These are phyloP conservation scores for Leptura quadrifasciata DNA, from an alignment of 2,888 invertebrate species.

Conservation along the genomic window DNA sequence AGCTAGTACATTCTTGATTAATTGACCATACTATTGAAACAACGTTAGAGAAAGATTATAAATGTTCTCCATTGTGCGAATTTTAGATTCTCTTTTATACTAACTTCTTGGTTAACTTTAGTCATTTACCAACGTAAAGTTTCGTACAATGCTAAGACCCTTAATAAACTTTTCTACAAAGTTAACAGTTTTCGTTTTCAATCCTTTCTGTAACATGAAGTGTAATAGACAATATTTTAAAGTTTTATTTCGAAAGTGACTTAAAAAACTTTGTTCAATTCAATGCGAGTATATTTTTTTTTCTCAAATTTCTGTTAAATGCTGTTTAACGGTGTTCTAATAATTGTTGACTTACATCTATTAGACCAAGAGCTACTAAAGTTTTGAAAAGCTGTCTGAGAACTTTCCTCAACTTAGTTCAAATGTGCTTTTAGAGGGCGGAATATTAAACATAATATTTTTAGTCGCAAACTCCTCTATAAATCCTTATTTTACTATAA, in stretches of 20 bases:
- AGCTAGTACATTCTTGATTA: not conserved
- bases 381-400: too few species aligned
- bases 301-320: not conserved
- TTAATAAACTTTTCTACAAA: conserved; percentile 12
- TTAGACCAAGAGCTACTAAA: too few species aligned
- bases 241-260: not conserved
- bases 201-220: not conserved
- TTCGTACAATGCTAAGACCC: conserved; percentile 10
- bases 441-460: too few species aligned
- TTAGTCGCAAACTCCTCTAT: too few species aligned
- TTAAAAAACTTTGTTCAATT: not conserved
- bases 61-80: conserved; percentile 17
- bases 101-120: conserved; percentile 13
- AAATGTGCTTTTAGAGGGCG: too few species aligned
- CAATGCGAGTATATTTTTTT: not conserved
- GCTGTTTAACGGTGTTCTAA: not conserved
- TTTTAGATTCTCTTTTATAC: conserved; percentile 8
- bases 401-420: too few species aligned
- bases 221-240: not conserved
- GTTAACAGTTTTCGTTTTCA: conserved; percentile 18
- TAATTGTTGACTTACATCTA: not conserved
- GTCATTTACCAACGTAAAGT: conserved; percentile 8
- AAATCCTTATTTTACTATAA: too few species aligned
- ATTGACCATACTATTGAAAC: not conserved
- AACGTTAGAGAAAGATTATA: not conserved